A percentile compares a stretch with the other conserved stretches of the same genome.
Evolutionary conservation across 2,888 invertebrate genomes (phyloP).

Genomic region (Scaptomyza polygonia): DNA sequence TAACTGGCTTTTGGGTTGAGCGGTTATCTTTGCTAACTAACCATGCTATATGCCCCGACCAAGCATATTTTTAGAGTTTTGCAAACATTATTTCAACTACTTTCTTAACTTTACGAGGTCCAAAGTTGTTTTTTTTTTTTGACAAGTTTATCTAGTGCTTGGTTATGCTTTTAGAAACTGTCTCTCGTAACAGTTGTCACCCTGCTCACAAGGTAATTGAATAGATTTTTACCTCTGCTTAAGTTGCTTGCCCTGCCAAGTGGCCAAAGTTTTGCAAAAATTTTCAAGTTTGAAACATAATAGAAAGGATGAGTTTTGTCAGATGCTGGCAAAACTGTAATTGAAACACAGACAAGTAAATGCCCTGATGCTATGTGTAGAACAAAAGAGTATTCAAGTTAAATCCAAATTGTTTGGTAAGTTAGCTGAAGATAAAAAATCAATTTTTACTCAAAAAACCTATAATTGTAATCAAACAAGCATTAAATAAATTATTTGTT

Average conservation of each 20-base stretch:
- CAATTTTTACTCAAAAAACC: too few relatives aligned
- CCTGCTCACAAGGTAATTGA: conserved; percentile 13
- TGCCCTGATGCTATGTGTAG: conserved; percentile 6
- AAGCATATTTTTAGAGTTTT: background rate
- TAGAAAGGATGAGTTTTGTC: conserved; percentile 14
- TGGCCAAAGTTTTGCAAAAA: conserved; percentile 48
- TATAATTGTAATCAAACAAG: too few relatives aligned
- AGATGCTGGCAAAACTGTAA: conserved; percentile 13
- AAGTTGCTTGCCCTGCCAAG: conserved; percentile 22
- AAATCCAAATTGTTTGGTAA: too few relatives aligned
- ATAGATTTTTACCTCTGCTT: conserved; percentile 19
- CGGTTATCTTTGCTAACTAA: background rate
- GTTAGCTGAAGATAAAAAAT: background rate
- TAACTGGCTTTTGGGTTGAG: background rate
- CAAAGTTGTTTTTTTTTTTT: conserved; percentile 5
- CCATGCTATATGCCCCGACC: background rate
- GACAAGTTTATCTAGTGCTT: conserved; percentile 2
- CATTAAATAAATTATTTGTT: background rate
- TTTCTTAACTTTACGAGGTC: background rate
- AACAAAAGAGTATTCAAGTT: background rate
- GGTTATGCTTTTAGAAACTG: conserved; percentile 4
- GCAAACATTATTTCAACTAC: background rate
- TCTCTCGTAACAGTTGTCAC: conserved; percentile 18
- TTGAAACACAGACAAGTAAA: background rate
- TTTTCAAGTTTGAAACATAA: conserved; percentile 39